These are phyloP conservation scores for Phylloscopus collybita DNA, from an alignment of 2,797 vertebrate species.

Conservation along the genomic window DNA sequence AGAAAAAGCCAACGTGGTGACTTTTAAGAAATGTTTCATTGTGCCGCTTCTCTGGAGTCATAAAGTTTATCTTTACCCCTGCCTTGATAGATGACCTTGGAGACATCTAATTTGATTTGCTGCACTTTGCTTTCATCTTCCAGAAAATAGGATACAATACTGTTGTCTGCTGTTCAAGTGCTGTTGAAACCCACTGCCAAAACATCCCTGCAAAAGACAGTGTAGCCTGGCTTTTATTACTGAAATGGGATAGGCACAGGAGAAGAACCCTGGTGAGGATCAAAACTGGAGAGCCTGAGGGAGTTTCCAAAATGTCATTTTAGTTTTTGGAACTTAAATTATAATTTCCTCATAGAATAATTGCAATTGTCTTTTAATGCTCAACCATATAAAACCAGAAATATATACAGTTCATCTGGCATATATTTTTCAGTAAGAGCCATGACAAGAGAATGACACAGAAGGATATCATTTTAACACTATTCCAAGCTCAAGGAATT, in stretches of 20 bases:
- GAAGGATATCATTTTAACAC: neutral
- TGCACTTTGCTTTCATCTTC: neutral
- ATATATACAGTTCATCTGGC: neutral
- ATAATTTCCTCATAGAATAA: neutral
- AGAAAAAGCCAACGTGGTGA: neutral
- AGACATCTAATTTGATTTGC: neutral
- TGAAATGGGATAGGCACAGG: neutral
- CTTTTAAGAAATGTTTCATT: neutral
- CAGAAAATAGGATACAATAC: neutral
- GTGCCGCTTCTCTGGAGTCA: neutral
- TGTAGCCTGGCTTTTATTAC: neutral
- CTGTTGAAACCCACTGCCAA: neutral
- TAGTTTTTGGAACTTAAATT: neutral
- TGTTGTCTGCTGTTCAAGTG: neutral
- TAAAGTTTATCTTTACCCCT: neutral
- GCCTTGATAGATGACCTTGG: conserved; percentile 7
- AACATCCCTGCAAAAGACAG: neutral
- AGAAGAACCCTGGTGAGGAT: neutral
- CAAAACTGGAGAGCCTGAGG: neutral
- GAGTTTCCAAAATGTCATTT: neutral
- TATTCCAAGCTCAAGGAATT: neutral
- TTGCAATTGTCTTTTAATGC: neutral
- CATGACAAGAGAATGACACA: neutral
- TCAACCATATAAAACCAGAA: neutral
- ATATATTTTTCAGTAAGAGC: neutral